Evolutionary conservation across 2,888 invertebrate species (phyloP).

Genomic region (Caenorhabditis becei): DNA sequence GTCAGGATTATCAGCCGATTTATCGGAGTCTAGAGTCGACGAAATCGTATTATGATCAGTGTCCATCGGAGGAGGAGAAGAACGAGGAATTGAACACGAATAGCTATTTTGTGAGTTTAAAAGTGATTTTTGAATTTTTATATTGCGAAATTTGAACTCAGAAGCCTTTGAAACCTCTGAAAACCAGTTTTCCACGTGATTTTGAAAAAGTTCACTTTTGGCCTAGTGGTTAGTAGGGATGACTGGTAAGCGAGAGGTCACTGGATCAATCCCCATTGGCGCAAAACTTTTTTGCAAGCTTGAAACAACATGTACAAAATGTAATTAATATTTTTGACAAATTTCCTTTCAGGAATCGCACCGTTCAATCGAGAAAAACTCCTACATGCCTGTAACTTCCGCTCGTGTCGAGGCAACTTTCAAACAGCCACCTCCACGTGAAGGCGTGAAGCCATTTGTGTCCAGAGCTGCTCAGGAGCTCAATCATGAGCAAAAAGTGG

Average conservation of each 20-base stretch:
- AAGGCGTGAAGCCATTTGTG: constrained; percentile 59
- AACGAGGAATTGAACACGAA: constrained; percentile 21
- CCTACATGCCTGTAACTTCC: constrained; percentile 56
- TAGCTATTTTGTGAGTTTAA: constrained; percentile 21
- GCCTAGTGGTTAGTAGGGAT: not conserved
- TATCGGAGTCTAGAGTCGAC: constrained; percentile 35
- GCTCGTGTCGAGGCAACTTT: constrained; percentile 62
- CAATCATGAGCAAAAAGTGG: constrained; percentile 18
- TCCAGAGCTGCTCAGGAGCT: constrained; percentile 50
- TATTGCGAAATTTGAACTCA: not conserved
- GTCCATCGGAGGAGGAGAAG: constrained; percentile 29
- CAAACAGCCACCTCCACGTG: constrained; percentile 54
- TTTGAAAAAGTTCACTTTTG: not conserved
- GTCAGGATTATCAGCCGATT: constrained; percentile 43
- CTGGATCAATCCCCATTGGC: not conserved
- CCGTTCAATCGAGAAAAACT: constrained; percentile 32
- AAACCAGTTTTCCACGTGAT: not conserved
- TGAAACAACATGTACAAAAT: not conserved
- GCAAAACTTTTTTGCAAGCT: not conserved
- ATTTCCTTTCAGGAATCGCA: constrained; percentile 26
- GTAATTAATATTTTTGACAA: not conserved
- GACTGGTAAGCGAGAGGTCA: not conserved
- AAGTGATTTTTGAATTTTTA: not conserved
- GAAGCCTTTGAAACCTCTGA: not conserved
- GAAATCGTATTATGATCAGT: constrained; percentile 47